These are phyloP conservation scores for Caenorhabditis sp. DNA, from an alignment of 2,888 invertebrate genomes.

Conservation along the genomic window DNA sequence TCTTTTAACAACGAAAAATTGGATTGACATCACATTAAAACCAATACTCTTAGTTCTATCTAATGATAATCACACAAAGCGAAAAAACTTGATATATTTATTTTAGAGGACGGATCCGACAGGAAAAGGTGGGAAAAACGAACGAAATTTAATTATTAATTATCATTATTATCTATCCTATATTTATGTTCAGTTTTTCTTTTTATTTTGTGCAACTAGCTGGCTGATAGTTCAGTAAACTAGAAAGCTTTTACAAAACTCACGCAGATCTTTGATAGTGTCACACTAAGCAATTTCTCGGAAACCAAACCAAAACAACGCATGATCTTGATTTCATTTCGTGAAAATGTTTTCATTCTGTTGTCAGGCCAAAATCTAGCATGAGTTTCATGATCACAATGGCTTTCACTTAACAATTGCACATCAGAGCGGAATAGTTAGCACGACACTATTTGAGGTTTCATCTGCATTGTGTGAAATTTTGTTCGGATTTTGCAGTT, in stretches of 20 bases:
- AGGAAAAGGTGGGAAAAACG: slow-evolving; percentile 55
- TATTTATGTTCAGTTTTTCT: slow-evolving; percentile 55
- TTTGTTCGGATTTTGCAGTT: slow-evolving; percentile 39
- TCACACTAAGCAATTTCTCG: slow-evolving; percentile 33
- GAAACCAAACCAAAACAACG: slow-evolving; percentile 13
- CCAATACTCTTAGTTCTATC: neutral
- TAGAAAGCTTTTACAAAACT: slow-evolving; percentile 43
- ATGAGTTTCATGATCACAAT: slow-evolving; percentile 39
- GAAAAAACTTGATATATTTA: slow-evolving; percentile 7
- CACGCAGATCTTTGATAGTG: slow-evolving; percentile 46
- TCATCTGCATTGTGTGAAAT: slow-evolving; percentile 50
- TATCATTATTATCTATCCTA: slow-evolving; percentile 53
- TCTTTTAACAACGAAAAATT: slow-evolving; percentile 7
- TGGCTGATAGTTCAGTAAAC: slow-evolving; percentile 44
- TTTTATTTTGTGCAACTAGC: slow-evolving; percentile 49
- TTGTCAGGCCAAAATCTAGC: slow-evolving; percentile 24
- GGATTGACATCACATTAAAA: neutral
- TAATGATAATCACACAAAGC: neutral
- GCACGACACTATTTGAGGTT: slow-evolving; percentile 37
- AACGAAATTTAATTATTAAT: slow-evolving; percentile 16
- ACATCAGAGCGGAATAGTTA: slow-evolving; percentile 20
- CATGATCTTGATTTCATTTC: slow-evolving; percentile 46
- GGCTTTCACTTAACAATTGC: slow-evolving; percentile 36
- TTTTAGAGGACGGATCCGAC: slow-evolving; percentile 61
- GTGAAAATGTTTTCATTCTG: slow-evolving; percentile 42